Percentiles rank a stretch among this genome's conserved stretches.
Conservation (phyloP, 2,797 vertebrate species). For the Danio jaintianensis region DNA sequence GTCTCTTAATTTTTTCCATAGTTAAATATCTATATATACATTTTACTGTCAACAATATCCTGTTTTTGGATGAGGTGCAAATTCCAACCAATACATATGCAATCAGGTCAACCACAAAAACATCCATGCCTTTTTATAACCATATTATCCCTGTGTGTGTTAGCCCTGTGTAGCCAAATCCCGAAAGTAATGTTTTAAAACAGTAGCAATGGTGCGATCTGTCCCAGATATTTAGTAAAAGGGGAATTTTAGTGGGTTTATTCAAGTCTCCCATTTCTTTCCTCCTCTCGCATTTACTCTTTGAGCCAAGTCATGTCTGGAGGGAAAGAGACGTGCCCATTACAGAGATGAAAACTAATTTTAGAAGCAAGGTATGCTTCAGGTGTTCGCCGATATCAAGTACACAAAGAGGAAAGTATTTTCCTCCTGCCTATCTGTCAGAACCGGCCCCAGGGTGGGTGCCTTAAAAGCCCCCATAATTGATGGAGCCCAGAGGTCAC, state of each 20-base stretch:
- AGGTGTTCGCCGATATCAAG: slow-evolving; percentile 27
- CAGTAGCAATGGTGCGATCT: too few species aligned
- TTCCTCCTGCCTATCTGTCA: slow-evolving; percentile 53
- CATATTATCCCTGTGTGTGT: too few species aligned
- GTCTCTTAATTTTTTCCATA: too few species aligned
- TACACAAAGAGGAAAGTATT: slow-evolving; percentile 44
- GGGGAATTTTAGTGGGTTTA: neutral
- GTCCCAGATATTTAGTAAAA: neutral
- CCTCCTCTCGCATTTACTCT: slow-evolving; percentile 1
- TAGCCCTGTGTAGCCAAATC: too few species aligned
- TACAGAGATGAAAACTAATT: slow-evolving; percentile 37
- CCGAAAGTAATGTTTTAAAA: too few species aligned
- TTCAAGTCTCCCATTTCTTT: neutral
- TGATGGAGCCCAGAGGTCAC: slow-evolving; percentile 38
- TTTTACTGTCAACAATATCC: too few species aligned
- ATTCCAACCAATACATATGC: too few species aligned
- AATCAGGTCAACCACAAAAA: too few species aligned
- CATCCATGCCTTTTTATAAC: too few species aligned
- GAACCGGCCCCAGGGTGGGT: slow-evolving; percentile 42
- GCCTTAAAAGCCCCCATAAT: slow-evolving; percentile 52
- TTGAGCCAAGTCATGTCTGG: slow-evolving; percentile 28
- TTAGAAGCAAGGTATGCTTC: slow-evolving; percentile 14
- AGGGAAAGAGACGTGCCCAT: slow-evolving; percentile 40
- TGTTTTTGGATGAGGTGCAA: too few species aligned
- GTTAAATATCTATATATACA: too few species aligned